These are phyloP conservation scores for Chaetodon trifasciatus DNA, from an alignment of 2,797 vertebrate genomes.

Conservation along the genomic window DNA sequence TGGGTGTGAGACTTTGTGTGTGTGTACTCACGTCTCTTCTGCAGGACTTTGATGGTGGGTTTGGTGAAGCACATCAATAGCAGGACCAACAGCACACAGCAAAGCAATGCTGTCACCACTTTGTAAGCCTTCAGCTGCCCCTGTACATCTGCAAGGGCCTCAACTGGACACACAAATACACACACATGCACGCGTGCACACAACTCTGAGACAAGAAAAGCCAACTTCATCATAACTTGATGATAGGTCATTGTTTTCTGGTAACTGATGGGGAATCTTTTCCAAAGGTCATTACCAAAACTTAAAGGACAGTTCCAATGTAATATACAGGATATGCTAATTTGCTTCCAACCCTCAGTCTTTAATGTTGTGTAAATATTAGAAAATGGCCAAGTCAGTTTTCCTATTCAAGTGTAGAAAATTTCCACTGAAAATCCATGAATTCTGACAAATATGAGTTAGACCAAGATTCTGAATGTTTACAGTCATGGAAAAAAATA, in stretches of 20 bases:
- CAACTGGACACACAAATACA: conserved; percentile 14
- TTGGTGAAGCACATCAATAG: conserved; percentile 72
- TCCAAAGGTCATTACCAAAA: background rate
- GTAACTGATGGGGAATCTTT: background rate
- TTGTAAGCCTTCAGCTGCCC: conserved; percentile 71
- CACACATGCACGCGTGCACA: conserved; percentile 15
- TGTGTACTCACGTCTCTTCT: conserved; percentile 79
- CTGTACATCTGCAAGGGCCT: background rate
- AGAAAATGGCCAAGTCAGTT: background rate
- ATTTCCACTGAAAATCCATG: background rate
- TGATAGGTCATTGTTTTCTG: background rate
- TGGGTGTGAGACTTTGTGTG: conserved; percentile 22
- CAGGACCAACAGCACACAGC: conserved; percentile 67
- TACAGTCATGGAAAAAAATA: no score
- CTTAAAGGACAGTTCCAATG: background rate
- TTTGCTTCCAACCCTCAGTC: background rate
- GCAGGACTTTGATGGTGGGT: conserved; percentile 71
- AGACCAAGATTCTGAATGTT: background rate
- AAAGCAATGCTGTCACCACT: conserved; percentile 71
- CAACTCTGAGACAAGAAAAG: background rate
- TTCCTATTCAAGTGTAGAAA: background rate
- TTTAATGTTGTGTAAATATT: background rate
- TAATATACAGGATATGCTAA: background rate
- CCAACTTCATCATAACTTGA: background rate
- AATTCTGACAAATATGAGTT: background rate